Evolutionary conservation across 37 sponge, comb jelly and placozoan genomes (phyloP).

Genomic region (Cliona cf. orientalis): DNA sequence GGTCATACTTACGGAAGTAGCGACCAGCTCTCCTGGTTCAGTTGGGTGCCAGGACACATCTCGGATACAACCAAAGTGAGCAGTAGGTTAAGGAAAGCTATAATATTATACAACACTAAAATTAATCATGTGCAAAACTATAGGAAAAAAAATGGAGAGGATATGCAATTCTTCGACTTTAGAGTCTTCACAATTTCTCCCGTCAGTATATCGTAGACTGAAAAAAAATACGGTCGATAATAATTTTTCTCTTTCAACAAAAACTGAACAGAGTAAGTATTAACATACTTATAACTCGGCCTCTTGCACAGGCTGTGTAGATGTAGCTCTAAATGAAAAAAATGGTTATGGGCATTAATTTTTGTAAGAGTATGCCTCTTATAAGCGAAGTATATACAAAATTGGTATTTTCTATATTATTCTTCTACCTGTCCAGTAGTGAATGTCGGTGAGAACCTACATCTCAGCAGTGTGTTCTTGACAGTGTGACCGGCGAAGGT

Average conservation of each 20-base stretch:
- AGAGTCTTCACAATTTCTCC: conserved; percentile 68
- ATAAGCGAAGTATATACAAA: not conserved
- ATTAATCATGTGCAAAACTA: not conserved
- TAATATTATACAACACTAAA: not conserved
- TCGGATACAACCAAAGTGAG: conserved; percentile 45
- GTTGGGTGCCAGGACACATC: conserved; percentile 91
- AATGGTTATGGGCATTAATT: not conserved
- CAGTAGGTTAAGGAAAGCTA: conserved; percentile 35
- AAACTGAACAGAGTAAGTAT: not conserved
- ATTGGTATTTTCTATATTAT: not conserved
- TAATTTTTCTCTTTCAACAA: not conserved
- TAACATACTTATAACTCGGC: conserved; percentile 60
- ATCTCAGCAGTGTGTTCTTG: conserved; percentile 77
- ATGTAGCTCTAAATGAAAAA: conserved; percentile 63
- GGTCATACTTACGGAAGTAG: conserved; percentile 58
- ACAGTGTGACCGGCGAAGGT: conserved; percentile 93
- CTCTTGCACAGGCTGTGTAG: conserved; percentile 75
- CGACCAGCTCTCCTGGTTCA: conserved; percentile 60
- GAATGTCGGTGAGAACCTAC: conserved; percentile 79
- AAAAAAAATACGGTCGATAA: not conserved
- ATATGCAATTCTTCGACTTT: conserved; percentile 22
- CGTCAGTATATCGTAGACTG: conserved; percentile 84
- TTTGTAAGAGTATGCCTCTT: no score
- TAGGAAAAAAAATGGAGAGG: not conserved
- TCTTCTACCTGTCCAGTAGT: conserved; percentile 83